Base-by-base conservation (phyloP, 2,113 vertebrate genomes). In the Engystomops pustulosus region DNA sequence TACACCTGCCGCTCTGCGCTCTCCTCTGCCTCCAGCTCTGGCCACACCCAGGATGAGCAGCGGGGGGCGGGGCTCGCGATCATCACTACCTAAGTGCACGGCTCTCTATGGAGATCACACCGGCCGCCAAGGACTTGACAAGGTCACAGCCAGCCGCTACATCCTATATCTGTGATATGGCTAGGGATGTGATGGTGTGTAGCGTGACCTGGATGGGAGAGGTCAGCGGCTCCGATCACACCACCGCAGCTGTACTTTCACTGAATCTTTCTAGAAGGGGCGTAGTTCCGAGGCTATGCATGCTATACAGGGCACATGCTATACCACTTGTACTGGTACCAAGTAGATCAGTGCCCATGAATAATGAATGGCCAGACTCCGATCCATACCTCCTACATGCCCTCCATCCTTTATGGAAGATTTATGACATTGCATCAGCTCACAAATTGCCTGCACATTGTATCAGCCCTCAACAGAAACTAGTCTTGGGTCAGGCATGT, bases 1-100 rank as follows among this genome's bases (percentile, higher is more conserved):
- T 87, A 88, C 86, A 88, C 89, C 86, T 85, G 78, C 83, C 87
- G 80, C 88, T 92, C 81, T 82, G 45, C 8, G 77, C 41, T 70
- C 34, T 60, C 11, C 47, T 0, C 23, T 25, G 60, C 75, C 6
- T 41, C 69, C 58, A 36, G 74, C n/a, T 1, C 82, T 76, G 87
- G 88, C 86, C 89, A 51, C 85, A 85, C 34, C 83, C 60, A 70
- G 49, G 32, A 77, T 58, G 67, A 18, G 38, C 8, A 14, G 27
- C 4, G 11, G 36, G 44, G 15, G 68, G 34, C 38, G 60, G 60
- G 32, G 72, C 36, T 4, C 18, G 44, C 44, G 44, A 8, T 11
- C 2, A 41, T 41, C 4, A 41, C 8, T 41, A 41, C 44, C 44
- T 45, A 36, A 23, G 20, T 20, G 30, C 2, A 23, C 7, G 38